These are phyloP conservation scores for Chiridota heheva DNA, from an alignment of 35 echinoderm and acorn worm genomes.

Conservation along the genomic window DNA sequence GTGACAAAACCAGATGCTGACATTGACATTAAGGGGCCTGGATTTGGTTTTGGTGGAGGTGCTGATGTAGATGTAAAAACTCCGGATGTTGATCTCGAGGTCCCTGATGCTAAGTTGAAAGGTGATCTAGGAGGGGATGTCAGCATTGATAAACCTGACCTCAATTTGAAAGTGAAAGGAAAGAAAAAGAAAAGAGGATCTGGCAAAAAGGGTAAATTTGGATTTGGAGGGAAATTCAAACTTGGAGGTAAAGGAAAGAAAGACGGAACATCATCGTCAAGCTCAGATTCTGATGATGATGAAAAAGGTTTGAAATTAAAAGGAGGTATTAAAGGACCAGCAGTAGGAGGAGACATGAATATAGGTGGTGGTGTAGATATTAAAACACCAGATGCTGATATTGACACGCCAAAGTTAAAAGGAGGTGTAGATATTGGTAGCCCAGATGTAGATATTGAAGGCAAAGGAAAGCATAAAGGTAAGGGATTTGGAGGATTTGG, in stretches of 20 bases:
- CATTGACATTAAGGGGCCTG: conserved; percentile 49
- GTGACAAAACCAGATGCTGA: conserved; percentile 33
- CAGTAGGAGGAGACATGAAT: conserved; percentile 4
- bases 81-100: not conserved
- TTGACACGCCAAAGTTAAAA: conserved; percentile 17
- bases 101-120: not conserved
- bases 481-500: conserved; percentile 9
- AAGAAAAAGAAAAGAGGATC: not conserved
- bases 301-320: conserved; percentile 12
- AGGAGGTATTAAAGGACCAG: conserved; percentile 25
- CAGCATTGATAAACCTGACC: conserved; percentile 32
- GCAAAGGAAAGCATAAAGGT: conserved; percentile 21
- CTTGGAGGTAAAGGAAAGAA: conserved; percentile 51
- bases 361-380: conserved; percentile 41
- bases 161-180: not conserved
- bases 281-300: conserved; percentile 26
- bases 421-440: conserved; percentile 40
- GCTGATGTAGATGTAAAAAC: conserved; percentile 14
- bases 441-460: conserved; percentile 31
- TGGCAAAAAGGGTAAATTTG: conserved; percentile 23
- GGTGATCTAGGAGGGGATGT: conserved; percentile 33
- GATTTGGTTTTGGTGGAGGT: not conserved
- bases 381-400: conserved; percentile 45
- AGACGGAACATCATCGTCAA: conserved; percentile 16
- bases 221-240: not conserved